Percentiles rank a stretch among this genome's conserved stretches.
Conservation (phyloP, 2,888 invertebrate species). For the Hydropsyche betteni region DNA sequence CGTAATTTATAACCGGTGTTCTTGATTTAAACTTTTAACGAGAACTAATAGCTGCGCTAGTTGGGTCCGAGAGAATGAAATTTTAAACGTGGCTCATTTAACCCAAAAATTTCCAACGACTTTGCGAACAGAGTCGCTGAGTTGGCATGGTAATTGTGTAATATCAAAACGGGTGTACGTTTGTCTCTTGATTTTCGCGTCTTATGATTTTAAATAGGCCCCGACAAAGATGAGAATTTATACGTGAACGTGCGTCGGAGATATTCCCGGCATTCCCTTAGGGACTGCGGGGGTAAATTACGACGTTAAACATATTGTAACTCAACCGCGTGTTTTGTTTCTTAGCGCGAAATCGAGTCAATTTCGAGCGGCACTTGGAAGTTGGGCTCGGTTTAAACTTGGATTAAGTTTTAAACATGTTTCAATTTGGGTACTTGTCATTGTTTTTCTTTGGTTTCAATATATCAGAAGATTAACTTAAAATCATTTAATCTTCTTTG, state of each 20-base stretch:
- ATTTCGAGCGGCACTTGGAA: too few species aligned
- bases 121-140: not conserved
- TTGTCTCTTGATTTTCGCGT: not conserved
- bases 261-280: not conserved
- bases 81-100: too few species aligned
- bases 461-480: too few species aligned
- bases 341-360: slow-evolving; percentile 7
- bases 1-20: slow-evolving; percentile 20
- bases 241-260: too few species aligned
- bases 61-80: not conserved
- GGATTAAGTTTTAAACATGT: too few species aligned
- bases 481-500: too few species aligned
- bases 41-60: slow-evolving; percentile 10
- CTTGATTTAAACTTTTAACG: slow-evolving; percentile 31
- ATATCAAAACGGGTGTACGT: not conserved
- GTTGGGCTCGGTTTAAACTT: too few species aligned
- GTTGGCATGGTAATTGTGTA: not conserved
- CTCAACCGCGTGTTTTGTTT: slow-evolving; percentile 5
- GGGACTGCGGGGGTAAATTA: slow-evolving; percentile 11
- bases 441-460: too few species aligned
- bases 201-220: too few species aligned
- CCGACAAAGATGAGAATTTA: too few species aligned
- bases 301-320: slow-evolving; percentile 19
- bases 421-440: too few species aligned
- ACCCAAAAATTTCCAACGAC: too few species aligned